Percentiles rank a stretch among this genome's conserved stretches.
Evolutionary conservation across 2,113 vertebrate genomes (phyloP).

Genomic region (Chelonoidis abingdonii): DNA sequence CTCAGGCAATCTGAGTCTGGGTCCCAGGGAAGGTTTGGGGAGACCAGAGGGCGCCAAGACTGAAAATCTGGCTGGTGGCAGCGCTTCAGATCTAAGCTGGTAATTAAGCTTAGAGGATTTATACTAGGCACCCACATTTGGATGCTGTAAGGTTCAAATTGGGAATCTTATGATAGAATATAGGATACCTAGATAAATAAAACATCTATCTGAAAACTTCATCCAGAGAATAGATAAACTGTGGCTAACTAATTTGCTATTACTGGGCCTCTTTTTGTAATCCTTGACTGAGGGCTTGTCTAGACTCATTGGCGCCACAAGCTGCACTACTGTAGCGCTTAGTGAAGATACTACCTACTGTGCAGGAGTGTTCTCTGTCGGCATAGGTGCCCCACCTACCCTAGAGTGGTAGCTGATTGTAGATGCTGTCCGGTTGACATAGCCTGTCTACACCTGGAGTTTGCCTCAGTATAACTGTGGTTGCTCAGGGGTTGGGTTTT

Average conservation of each 20-base stretch:
- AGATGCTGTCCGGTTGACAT: fast-evolving
- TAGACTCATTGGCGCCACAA: background rate
- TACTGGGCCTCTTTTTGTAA: background rate
- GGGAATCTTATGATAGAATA: background rate
- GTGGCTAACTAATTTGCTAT: background rate
- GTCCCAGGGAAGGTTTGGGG: too few relatives aligned
- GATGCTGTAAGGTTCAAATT: too few relatives aligned
- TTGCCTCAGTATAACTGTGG: background rate
- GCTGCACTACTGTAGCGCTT: background rate
- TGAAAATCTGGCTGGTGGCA: too few relatives aligned
- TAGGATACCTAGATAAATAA: background rate
- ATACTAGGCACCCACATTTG: too few relatives aligned
- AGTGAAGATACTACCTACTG: background rate
- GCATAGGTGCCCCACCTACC: background rate
- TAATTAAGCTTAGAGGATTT: too few relatives aligned
- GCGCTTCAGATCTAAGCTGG: too few relatives aligned
- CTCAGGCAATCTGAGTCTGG: too few relatives aligned
- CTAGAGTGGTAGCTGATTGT: background rate
- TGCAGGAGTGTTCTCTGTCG: background rate
- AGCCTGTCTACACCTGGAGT: background rate
- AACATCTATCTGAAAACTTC: background rate
- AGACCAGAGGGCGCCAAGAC: too few relatives aligned
- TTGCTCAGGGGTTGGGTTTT: background rate
- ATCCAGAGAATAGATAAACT: background rate
- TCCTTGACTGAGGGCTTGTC: background rate